These are phyloP conservation scores for Decapterus maruadsi DNA, from an alignment of 2,797 vertebrate species.

Conservation along the genomic window DNA sequence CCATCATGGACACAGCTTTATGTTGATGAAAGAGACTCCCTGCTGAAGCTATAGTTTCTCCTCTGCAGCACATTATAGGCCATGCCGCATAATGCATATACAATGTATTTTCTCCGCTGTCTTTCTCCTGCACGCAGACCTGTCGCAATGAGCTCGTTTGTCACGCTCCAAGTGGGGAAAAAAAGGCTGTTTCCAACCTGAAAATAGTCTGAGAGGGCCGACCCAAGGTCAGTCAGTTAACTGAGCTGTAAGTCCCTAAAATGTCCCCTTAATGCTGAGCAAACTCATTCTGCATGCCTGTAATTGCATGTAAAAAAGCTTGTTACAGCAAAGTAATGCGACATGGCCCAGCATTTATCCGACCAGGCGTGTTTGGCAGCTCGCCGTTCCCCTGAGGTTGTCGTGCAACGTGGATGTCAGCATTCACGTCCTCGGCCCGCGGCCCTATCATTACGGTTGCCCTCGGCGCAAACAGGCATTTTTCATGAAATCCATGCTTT, in stretches of 20 bases:
- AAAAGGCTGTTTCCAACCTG: constrained; percentile 42
- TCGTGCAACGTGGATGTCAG: constrained; percentile 57
- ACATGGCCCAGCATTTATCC: constrained; percentile 48
- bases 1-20: neutral
- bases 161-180: constrained; percentile 33
- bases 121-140: constrained; percentile 25
- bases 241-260: constrained; percentile 18
- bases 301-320: constrained; percentile 55
- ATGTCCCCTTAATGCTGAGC: constrained; percentile 27
- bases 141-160: constrained; percentile 23
- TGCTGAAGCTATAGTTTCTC: constrained; percentile 28
- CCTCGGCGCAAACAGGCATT: constrained; percentile 53
- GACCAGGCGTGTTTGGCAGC: constrained; percentile 31
- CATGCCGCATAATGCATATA: constrained; percentile 11
- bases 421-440: constrained; percentile 20
- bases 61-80: constrained; percentile 29
- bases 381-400: constrained; percentile 26
- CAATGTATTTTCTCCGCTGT: constrained; percentile 30
- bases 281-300: constrained; percentile 30
- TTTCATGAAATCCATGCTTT: constrained; percentile 67
- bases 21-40: constrained; percentile 2
- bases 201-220: constrained; percentile 32
- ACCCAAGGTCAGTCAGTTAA: constrained; percentile 18
- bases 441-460: constrained; percentile 71
- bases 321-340: constrained; percentile 49